Percentiles rank a stretch among this genome's conserved stretches.
phyloP scores from a whole-genome alignment of 2,888 invertebrate species.

The Trissolcus brochymenae region DNA sequence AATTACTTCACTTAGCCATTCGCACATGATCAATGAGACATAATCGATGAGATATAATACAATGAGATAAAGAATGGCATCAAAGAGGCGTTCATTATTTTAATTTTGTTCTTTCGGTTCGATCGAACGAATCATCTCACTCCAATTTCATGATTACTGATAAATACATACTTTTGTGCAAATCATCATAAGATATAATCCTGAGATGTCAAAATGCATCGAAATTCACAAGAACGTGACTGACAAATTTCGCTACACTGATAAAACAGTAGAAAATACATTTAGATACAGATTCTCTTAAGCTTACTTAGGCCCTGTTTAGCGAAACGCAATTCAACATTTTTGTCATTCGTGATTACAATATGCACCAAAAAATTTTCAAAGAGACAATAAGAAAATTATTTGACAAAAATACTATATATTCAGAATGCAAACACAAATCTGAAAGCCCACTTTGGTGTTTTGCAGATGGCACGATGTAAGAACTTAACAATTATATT shows the following conservation, averaged over 20 bases:
- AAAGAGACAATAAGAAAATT: no score
- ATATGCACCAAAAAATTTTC: background rate
- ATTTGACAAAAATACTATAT: no score
- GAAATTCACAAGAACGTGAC: conserved; percentile 47
- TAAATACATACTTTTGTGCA: conserved; percentile 11
- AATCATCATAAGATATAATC: conserved; percentile 54
- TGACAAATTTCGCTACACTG: conserved; percentile 47
- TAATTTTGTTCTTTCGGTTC: no score
- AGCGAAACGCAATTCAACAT: conserved; percentile 36
- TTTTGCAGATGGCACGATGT: no score
- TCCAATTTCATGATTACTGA: no score
- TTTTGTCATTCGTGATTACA: background rate
- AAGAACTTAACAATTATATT: no score
- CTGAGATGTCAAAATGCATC: conserved; percentile 58
- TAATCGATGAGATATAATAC: conserved; percentile 59
- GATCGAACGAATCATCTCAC: no score
- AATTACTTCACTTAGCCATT: conserved; percentile 45
- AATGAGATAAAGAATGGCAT: conserved; percentile 1
- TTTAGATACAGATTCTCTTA: conserved; percentile 47
- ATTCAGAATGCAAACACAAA: no score
- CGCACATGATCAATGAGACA: conserved; percentile 49
- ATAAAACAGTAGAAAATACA: conserved; percentile 51
- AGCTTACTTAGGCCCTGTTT: conserved; percentile 56
- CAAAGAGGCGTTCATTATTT: no score
- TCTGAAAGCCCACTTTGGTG: no score